Conservation (phyloP, 2,797 vertebrate genomes). For the Limosa lapponica region DNA sequence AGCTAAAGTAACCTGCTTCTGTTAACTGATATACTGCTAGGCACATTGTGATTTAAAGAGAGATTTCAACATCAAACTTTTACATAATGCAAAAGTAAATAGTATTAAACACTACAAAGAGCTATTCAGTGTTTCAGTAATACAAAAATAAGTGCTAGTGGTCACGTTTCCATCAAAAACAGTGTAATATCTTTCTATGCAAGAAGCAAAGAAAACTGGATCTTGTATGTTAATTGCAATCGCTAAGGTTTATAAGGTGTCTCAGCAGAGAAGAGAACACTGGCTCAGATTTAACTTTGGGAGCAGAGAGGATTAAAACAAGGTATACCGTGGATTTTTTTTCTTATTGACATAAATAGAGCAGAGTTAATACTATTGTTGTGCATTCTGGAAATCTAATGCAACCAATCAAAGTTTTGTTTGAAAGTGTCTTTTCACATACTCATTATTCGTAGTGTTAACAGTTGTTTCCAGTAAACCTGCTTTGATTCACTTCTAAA, state of each 20-base stretch:
- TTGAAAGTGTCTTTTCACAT: background rate
- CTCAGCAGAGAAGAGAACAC: background rate
- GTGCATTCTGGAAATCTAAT: background rate
- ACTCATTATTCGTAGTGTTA: background rate
- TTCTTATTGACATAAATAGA: background rate
- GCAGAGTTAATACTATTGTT: background rate
- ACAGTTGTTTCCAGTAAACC: background rate
- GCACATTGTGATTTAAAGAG: background rate
- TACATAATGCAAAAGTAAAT: background rate
- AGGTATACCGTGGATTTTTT: background rate
- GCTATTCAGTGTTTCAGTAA: background rate
- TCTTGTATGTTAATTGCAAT: background rate
- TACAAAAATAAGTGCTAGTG: background rate
- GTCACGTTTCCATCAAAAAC: background rate
- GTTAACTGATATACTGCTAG: background rate
- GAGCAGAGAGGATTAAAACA: background rate
- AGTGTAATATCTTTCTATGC: accelerated
- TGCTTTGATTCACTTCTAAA: background rate
- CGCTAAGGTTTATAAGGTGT: background rate
- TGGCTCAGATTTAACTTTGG: background rate
- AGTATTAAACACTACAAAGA: background rate
- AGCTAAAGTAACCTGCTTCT: background rate
- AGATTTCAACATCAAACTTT: background rate
- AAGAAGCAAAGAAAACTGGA: background rate
- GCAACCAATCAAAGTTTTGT: background rate